These are phyloP conservation scores for Dryobotodes eremita DNA, from an alignment of 2,888 invertebrate genomes.

Conservation along the genomic window DNA sequence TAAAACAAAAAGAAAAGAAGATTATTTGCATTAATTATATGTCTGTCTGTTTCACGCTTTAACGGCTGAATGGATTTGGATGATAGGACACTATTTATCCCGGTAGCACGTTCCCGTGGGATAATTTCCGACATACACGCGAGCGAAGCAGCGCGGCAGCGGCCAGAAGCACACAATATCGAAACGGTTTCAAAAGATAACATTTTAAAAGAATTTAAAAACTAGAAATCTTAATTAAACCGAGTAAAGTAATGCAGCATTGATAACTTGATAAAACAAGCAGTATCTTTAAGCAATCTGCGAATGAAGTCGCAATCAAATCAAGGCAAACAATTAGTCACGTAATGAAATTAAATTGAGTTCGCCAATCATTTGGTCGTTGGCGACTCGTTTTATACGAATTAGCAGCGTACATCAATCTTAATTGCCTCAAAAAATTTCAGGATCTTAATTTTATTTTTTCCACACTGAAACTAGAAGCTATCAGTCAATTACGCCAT, in stretches of 20 bases:
- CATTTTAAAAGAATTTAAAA: no score
- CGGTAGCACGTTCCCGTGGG: no score
- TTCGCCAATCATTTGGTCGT: conserved; percentile 38
- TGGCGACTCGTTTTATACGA: conserved; percentile 39
- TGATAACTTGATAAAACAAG: background rate
- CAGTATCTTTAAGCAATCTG: conserved; percentile 6
- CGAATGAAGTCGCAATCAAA: background rate
- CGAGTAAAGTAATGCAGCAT: background rate
- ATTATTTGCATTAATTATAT: no score
- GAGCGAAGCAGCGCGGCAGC: no score
- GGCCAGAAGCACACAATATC: no score
- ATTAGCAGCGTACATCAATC: conserved; percentile 64
- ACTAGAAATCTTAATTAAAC: background rate
- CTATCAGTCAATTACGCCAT: conserved; percentile 69
- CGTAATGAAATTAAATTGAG: conserved; percentile 48
- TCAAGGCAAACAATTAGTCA: conserved; percentile 41
- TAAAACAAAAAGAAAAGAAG: no score
- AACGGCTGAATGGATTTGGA: no score
- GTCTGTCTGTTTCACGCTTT: no score
- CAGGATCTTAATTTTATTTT: conserved; percentile 62
- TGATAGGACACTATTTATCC: no score
- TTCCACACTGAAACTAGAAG: conserved; percentile 48
- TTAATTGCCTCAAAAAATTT: conserved; percentile 55
- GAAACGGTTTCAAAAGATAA: background rate
- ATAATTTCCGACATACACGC: no score